These are phyloP conservation scores for Branchellion lobata DNA, from an alignment of 2,888 invertebrate species.

Conservation along the genomic window DNA sequence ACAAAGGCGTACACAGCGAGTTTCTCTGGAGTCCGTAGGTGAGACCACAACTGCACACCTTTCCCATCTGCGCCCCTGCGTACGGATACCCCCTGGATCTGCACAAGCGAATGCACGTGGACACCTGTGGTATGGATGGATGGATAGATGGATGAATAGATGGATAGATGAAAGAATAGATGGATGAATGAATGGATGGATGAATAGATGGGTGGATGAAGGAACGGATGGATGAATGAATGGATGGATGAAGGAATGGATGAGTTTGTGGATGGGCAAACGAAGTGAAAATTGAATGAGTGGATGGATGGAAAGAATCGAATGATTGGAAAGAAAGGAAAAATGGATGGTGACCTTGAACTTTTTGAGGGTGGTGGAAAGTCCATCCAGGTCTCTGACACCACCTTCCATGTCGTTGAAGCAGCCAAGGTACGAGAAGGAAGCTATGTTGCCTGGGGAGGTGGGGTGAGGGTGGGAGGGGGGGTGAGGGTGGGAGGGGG, in stretches of 20 bases:
- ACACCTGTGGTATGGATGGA: neutral
- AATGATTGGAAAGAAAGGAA: too few species aligned
- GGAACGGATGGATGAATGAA: too few species aligned
- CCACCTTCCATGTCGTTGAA: slow-evolving; percentile 5
- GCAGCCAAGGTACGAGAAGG: slow-evolving; percentile 21
- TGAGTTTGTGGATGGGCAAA: too few species aligned
- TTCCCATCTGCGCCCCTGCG: slow-evolving; percentile 44
- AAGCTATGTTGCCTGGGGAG: neutral
- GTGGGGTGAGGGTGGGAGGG: neutral
- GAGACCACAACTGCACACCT: slow-evolving; percentile 44
- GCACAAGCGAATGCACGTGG: slow-evolving; percentile 37
- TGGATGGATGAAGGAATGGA: neutral
- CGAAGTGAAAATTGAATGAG: too few species aligned
- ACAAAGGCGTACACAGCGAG: slow-evolving; percentile 32
- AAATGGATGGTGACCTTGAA: neutral
- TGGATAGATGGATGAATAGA: too few species aligned
- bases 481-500: neutral
- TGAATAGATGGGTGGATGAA: too few species aligned
- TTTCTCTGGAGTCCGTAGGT: slow-evolving; percentile 45
- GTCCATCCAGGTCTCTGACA: slow-evolving; percentile 15
- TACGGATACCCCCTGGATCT: slow-evolving; percentile 43
- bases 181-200: too few species aligned
- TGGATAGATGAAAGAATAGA: too few species aligned
- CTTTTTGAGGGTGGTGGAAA: neutral
- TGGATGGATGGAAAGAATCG: too few species aligned